phyloP scores from a whole-genome alignment of 2,113 vertebrate genomes.

The Hyla sarda region DNA sequence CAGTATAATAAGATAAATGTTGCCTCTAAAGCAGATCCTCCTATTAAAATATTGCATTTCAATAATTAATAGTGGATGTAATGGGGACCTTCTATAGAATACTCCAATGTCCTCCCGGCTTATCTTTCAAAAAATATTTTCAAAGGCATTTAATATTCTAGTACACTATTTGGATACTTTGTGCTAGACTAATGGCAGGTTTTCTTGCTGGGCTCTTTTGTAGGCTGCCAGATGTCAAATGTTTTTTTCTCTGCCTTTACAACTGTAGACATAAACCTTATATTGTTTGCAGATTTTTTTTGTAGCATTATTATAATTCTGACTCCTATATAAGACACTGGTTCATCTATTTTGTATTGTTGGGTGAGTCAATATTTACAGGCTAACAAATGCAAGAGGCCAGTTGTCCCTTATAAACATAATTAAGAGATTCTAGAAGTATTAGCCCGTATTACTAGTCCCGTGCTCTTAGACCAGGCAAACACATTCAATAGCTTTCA shows the following conservation, averaged over 20 bases:
- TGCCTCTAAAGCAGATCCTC: not conserved
- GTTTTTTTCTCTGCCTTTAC: no score
- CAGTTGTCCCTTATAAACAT: no score
- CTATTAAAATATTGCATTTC: not conserved
- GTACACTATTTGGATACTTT: not conserved
- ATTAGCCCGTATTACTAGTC: no score
- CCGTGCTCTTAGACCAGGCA: no score
- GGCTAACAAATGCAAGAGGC: not conserved
- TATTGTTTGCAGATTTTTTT: not conserved
- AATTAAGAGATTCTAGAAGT: not conserved
- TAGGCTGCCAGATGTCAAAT: no score
- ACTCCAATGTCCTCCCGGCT: not conserved
- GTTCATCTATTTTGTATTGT: not conserved
- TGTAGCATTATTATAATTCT: not conserved
- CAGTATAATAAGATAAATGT: not conserved
- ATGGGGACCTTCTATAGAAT: not conserved
- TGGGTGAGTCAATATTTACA: not conserved
- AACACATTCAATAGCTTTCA: no score
- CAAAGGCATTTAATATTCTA: not conserved
- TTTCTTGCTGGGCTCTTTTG: no score
- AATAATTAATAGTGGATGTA: not conserved
- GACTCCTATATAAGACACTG: not conserved
- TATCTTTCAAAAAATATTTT: not conserved
- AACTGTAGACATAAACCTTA: not conserved
- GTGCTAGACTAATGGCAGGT: not conserved